Evolutionary conservation across 2,113 vertebrate species (phyloP), one percentile per base, ranked within the genome.

Genomic region (Cochlearius cochlearius): DNA sequence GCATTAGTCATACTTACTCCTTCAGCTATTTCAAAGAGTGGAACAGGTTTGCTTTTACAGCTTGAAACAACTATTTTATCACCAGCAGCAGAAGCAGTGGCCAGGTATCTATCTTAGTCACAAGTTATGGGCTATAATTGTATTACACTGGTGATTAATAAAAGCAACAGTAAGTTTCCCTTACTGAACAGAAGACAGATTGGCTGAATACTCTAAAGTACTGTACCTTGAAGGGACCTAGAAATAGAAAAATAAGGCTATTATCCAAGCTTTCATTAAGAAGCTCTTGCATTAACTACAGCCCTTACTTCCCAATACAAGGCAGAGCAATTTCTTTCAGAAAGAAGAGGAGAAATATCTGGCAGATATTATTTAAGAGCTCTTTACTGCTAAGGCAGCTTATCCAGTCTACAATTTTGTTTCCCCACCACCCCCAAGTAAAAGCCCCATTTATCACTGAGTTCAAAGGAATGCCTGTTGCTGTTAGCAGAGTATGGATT

Each of bases 31-130:
- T 99, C 99, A 90, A 99, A 98, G 86, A 99, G 97, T 17, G 99
- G 96, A 88, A 98, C 97, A 26, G 98, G 98, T 96, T 98, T 98
- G 16, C 98, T 97, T 97, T 99, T 99, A 85, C 99, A 98, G 97
- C 98, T 99, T 91, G 99, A 99, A 85, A 99, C 96, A 84, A 99
- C 98, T 96, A 99, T 98, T 97, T 99, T 99, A 98, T 99, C 99
- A 71, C 99, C 99, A 68, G 96, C 96, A 97, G 98, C 98, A 98
- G 99, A 99, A 73, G 99, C 98, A 73, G 98, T 99, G 84, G 99
- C 99, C 95, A 99, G 95, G 97, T 99, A 99, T 96, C 99, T 99
- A 95, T 99, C 99, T 99, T 98, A 96, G 92, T 36, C 41, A 96
- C 73, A 91, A 94, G 98, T 99, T 96, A 99, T 73, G 98, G 98